Evolutionary conservation across 1,140 invertebrate genomes (phyloP).

Genomic region (Lasaia peninsularis): DNA sequence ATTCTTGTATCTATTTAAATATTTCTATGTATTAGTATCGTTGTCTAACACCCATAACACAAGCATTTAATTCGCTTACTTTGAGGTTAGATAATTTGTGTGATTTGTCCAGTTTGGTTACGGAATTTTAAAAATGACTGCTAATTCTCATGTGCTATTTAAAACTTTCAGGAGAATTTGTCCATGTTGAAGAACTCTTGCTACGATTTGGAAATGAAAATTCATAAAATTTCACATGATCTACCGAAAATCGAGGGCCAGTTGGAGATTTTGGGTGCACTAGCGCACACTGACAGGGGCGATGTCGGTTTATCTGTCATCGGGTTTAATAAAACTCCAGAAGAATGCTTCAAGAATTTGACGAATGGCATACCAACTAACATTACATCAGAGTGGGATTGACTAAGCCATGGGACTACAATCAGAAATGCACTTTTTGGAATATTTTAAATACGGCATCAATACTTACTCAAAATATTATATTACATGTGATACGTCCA

Average conservation of each 20-base stretch:
- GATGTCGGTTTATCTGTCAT: conserved; percentile 11
- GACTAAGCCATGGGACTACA: conserved; percentile 19
- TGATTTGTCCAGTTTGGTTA: too few relatives aligned
- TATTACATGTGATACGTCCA: too few relatives aligned
- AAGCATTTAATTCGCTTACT: too few relatives aligned
- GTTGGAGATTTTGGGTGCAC: conserved; percentile 47
- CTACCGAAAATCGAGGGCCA: conserved; percentile 55
- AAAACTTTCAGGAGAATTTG: conserved; percentile 46
- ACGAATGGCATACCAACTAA: background rate
- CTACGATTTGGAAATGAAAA: conserved; percentile 42
- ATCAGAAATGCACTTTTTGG: conserved; percentile 25
- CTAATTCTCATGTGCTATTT: too few relatives aligned
- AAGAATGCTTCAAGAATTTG: background rate
- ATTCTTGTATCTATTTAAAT: too few relatives aligned
- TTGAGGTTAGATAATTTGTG: too few relatives aligned
- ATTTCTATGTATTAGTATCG: too few relatives aligned
- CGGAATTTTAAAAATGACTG: too few relatives aligned
- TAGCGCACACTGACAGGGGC: conserved; percentile 38
- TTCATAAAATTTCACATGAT: conserved; percentile 45
- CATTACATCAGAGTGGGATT: conserved; percentile 11
- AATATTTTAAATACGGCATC: conserved; percentile 15
- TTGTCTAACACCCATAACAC: too few relatives aligned
- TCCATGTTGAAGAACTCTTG: conserved; percentile 43
- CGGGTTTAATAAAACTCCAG: background rate
- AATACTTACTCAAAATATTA: too few relatives aligned